phyloP scores from a whole-genome alignment of 2,797 vertebrate genomes.

The Hephaestus fuliginosus region DNA sequence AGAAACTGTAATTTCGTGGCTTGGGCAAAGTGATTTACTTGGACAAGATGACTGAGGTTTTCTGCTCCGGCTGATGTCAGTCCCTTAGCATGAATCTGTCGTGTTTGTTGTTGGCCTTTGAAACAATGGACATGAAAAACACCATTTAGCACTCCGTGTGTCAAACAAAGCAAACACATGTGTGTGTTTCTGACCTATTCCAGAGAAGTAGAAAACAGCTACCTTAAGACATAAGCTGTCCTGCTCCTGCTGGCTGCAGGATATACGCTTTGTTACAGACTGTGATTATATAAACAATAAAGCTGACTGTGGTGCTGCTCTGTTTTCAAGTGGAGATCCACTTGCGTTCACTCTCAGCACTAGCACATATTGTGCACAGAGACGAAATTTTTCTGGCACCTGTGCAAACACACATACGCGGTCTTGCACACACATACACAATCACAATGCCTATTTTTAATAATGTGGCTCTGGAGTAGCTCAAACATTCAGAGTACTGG shows the following conservation, averaged over 20 bases:
- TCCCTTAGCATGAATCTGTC: conserved; percentile 46
- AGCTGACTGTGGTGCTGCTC: conserved; percentile 33
- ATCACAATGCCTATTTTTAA: conserved; percentile 65
- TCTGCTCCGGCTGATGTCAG: conserved; percentile 68
- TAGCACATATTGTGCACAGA: conserved; percentile 64
- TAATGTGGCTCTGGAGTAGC: conserved; percentile 37
- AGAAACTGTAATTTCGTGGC: conserved; percentile 86
- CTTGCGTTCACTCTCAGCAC: conserved; percentile 54
- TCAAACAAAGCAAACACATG: conserved; percentile 39
- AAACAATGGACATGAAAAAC: conserved; percentile 42
- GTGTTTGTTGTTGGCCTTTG: conserved; percentile 56
- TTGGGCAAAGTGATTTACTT: conserved; percentile 72
- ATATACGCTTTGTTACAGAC: conserved; percentile 44
- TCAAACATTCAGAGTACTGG: conserved; percentile 34
- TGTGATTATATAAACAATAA: conserved; percentile 52
- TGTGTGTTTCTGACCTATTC: conserved; percentile 11
- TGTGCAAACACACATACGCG: conserved; percentile 55
- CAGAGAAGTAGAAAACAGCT: conserved; percentile 6
- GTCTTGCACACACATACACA: conserved; percentile 18
- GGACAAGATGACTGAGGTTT: conserved; percentile 71
- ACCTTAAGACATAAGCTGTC: neutral
- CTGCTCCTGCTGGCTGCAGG: conserved; percentile 15
- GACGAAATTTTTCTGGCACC: conserved; percentile 59
- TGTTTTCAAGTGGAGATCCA: conserved; percentile 55
- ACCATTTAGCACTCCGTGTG: neutral